Conservation (phyloP, 2,797 vertebrate species). For the Girardinus metallicus region DNA sequence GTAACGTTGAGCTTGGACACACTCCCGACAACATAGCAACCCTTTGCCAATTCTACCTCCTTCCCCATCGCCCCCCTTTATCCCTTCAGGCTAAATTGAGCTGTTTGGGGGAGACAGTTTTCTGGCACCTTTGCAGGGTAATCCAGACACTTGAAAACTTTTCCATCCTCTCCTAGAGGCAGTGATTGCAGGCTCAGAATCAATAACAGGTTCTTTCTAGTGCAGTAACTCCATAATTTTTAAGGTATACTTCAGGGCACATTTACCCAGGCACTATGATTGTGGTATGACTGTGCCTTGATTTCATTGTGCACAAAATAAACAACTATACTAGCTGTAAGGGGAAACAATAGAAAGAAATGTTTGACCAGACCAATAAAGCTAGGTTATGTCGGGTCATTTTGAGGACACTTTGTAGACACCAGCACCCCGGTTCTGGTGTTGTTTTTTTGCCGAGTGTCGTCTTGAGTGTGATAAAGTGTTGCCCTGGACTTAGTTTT, state of each 20-base stretch:
- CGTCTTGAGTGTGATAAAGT: conserved; percentile 30
- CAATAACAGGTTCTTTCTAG: conserved; percentile 30
- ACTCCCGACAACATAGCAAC: conserved; percentile 44
- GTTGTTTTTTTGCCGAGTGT: conserved; percentile 13
- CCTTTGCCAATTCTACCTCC: conserved; percentile 28
- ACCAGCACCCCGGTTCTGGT: neutral
- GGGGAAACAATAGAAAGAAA: conserved; percentile 21
- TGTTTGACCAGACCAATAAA: conserved; percentile 14
- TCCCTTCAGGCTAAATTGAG: conserved; percentile 60
- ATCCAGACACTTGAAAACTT: conserved; percentile 44
- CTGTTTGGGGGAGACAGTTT: conserved; percentile 58
- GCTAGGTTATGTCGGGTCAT: conserved; percentile 27
- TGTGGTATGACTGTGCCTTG: conserved; percentile 22
- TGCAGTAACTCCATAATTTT: conserved; percentile 19
- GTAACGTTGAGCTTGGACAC: conserved; percentile 59
- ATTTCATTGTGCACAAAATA: conserved; percentile 21
- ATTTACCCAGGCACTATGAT: conserved; percentile 7
- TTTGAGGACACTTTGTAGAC: conserved; percentile 28
- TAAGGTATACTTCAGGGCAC: conserved; percentile 20
- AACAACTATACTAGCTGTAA: conserved; percentile 23
- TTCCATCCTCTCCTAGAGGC: conserved; percentile 22
- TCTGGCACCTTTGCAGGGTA: conserved; percentile 49
- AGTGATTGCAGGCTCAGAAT: conserved; percentile 42
- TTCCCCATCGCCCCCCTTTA: conserved; percentile 31
- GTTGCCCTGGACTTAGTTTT: conserved; percentile 13